Percentiles rank a stretch among this genome's conserved stretches.
phyloP scores from a whole-genome alignment of 2,113 vertebrate species.

The Scortum barcoo region DNA sequence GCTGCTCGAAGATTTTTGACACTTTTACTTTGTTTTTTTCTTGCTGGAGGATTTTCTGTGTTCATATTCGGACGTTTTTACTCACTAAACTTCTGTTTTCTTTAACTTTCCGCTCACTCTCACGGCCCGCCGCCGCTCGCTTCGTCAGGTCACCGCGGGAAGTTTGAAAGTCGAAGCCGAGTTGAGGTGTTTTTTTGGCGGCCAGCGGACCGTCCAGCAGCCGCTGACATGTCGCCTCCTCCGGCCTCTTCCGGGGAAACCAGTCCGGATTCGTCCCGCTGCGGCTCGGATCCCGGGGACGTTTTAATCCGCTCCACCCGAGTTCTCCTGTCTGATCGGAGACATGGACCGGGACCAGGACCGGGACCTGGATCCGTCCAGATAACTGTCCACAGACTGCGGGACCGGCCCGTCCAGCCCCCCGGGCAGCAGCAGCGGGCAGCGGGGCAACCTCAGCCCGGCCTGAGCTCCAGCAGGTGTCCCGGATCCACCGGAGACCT shows the following conservation, averaged over 20 bases:
- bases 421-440: not conserved
- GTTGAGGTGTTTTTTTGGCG: no score
- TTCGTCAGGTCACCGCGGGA: slow-evolving; percentile 59
- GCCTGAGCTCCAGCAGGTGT: not conserved
- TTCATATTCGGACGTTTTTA: rapidly evolving
- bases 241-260: not conserved
- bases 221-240: not conserved
- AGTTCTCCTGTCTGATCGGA: not conserved
- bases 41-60: rapidly evolving
- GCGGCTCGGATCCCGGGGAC: slow-evolving; percentile 32
- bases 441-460: not conserved
- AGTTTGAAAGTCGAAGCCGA: slow-evolving; percentile 61
- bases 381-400: slow-evolving; percentile 41
- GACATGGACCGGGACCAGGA: not conserved
- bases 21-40: rapidly evolving
- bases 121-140: not conserved
- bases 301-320: slow-evolving; percentile 53
- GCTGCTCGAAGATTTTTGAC: not conserved
- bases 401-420: not conserved
- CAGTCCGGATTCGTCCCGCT: slow-evolving; percentile 13
- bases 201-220: no score
- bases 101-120: no score
- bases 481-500: not conserved
- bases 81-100: not conserved
- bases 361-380: not conserved